Percentiles rank a stretch among this genome's conserved stretches.
phyloP scores from a whole-genome alignment of 2,113 vertebrate genomes.

The Camarhynchus parvulus region DNA sequence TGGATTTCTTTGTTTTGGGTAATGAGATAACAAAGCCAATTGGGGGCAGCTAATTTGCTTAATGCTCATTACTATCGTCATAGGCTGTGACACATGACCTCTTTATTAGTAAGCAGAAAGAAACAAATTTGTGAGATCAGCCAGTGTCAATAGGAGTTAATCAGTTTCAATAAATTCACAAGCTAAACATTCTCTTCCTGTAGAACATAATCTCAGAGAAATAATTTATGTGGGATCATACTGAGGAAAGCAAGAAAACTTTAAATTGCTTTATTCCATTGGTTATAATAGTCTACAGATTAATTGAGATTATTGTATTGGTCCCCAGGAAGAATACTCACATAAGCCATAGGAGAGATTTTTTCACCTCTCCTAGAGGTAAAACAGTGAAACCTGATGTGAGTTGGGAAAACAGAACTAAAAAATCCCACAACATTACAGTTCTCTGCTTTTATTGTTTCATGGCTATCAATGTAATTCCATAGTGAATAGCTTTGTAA shows the following conservation, averaged over 20 bases:
- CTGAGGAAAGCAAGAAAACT: background rate
- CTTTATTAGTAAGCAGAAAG: constrained; percentile 42
- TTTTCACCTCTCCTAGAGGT: background rate
- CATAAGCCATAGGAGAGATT: background rate
- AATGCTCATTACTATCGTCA: constrained; percentile 22
- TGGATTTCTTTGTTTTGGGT: background rate
- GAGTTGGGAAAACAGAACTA: background rate
- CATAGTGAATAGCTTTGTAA: background rate
- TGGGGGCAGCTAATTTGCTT: constrained; percentile 18
- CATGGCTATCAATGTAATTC: background rate
- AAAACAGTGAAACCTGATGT: background rate
- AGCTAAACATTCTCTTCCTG: background rate
- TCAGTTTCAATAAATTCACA: constrained; percentile 6
- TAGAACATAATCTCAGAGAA: background rate
- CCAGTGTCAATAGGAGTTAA: constrained; percentile 24
- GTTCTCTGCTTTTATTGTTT: background rate
- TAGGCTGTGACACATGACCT: constrained; percentile 28
- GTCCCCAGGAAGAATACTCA: background rate
- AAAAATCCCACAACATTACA: background rate
- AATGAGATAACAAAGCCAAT: constrained; percentile 13
- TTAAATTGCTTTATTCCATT: background rate
- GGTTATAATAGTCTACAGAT: background rate
- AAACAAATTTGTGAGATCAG: background rate
- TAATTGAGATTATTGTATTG: background rate
- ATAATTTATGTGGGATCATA: background rate